A percentile compares a stretch with the other conserved stretches of the same genome.
Conservation (phyloP, 2,888 invertebrate species). For the Thalpophila matura region DNA sequence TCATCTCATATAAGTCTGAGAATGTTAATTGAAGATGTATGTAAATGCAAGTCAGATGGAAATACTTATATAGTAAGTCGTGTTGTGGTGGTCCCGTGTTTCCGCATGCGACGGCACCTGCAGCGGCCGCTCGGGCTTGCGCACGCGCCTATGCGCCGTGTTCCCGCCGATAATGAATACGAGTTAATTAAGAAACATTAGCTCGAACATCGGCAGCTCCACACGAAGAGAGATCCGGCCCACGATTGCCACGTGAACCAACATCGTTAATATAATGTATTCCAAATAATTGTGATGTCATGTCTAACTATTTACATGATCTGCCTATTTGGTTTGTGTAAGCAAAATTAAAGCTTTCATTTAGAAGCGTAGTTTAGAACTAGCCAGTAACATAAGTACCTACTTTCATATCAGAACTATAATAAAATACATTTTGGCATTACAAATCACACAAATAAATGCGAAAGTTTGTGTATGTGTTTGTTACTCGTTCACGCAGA, state of each 20-base stretch:
- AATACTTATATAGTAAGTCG: conserved; percentile 47
- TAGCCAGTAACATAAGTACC: too few species aligned
- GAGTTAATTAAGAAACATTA: conserved; percentile 90
- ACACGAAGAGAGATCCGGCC: conserved; percentile 84
- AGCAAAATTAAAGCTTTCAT: too few species aligned
- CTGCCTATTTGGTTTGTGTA: background rate
- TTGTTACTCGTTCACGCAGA: too few species aligned
- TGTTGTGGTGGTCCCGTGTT: conserved; percentile 54
- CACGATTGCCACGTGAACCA: conserved; percentile 77
- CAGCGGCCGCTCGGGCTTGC: conserved; percentile 64
- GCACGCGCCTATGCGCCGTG: conserved; percentile 77
- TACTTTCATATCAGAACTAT: too few species aligned
- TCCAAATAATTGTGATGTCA: conserved; percentile 59
- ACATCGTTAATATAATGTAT: conserved; percentile 74
- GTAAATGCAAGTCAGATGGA: conserved; percentile 59
- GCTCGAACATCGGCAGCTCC: conserved; percentile 86
- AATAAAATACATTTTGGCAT: too few species aligned
- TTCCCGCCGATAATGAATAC: conserved; percentile 86
- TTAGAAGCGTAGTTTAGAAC: too few species aligned
- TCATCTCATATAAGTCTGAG: background rate
- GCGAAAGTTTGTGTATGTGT: too few species aligned
- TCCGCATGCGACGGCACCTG: conserved; percentile 70
- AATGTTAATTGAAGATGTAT: conserved; percentile 57
- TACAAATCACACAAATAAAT: too few species aligned
- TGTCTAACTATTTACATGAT: conserved; percentile 14